These are phyloP conservation scores for Pterostichus niger DNA, from an alignment of 2,888 invertebrate species.

Conservation along the genomic window DNA sequence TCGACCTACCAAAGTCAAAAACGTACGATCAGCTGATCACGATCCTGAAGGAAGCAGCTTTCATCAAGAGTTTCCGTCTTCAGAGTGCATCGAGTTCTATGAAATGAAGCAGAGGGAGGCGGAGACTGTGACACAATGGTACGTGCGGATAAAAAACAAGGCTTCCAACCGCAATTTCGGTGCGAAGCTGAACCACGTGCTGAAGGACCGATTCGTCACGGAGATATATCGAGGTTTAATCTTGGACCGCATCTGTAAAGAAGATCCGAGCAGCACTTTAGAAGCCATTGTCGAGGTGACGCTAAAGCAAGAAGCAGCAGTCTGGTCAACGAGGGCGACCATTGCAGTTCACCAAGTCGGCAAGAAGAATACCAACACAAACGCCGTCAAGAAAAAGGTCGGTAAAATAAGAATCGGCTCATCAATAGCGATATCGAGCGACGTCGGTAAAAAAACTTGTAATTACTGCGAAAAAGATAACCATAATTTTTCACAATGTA, in stretches of 20 bases:
- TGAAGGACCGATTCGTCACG: slow-evolving; percentile 26
- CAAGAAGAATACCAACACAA: no score
- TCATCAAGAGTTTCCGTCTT: slow-evolving; percentile 62
- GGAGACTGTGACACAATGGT: slow-evolving; percentile 49
- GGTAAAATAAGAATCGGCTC: no score
- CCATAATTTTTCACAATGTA: no score
- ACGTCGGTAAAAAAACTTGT: no score
- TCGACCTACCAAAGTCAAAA: slow-evolving; percentile 69
- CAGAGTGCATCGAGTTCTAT: slow-evolving; percentile 60
- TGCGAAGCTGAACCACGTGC: not conserved
- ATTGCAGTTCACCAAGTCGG: no score
- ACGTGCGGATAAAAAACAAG: no score
- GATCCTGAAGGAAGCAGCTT: slow-evolving; percentile 61
- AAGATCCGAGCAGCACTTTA: slow-evolving; percentile 53
- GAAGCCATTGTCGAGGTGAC: slow-evolving; percentile 62
- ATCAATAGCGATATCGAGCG: no score
- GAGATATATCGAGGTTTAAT: slow-evolving; percentile 51
- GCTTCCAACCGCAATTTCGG: slow-evolving; percentile 60
- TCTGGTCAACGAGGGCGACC: not conserved
- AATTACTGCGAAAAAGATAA: no score
- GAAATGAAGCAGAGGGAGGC: slow-evolving; percentile 39
- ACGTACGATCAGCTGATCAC: slow-evolving; percentile 68
- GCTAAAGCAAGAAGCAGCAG: slow-evolving; percentile 57
- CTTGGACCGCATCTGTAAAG: slow-evolving; percentile 69
- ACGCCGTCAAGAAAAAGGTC: no score